Percentiles rank a stretch among this genome's conserved stretches.
Conservation (phyloP, 2,888 invertebrate species). For the Operophtera brumata region DNA sequence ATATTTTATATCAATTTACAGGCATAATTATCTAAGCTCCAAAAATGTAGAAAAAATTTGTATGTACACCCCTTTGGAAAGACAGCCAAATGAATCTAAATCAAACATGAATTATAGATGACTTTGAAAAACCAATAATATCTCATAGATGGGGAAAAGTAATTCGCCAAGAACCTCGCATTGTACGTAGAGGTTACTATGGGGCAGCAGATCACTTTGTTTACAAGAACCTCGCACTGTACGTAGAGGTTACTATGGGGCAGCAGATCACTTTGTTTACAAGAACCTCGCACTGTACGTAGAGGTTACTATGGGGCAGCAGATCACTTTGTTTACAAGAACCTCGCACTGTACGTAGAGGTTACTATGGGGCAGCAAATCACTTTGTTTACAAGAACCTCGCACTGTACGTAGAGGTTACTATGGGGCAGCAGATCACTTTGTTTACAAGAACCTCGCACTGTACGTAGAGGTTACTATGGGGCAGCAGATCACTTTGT, state of each 20-base stretch:
- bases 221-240: no score
- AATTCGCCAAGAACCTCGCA: neutral
- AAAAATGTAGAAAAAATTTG: no score
- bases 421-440: neutral
- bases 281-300: no score
- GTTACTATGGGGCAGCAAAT: neutral
- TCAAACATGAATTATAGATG: no score
- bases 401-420: neutral
- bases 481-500: neutral
- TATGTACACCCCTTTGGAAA: no score
- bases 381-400: slow-evolving; percentile 21
- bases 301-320: neutral
- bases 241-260: neutral
- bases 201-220: neutral
- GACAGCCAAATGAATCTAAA: no score
- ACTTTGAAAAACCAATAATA: no score
- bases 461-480: neutral
- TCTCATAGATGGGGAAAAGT: no score
- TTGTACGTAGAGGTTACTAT: neutral
- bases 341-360: neutral
- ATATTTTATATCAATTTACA: no score
- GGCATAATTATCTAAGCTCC: no score
- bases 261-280: slow-evolving; percentile 12
- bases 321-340: slow-evolving; percentile 17
- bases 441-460: slow-evolving; percentile 24